Evolutionary conservation across 2,797 vertebrate genomes (phyloP).

Genomic region (Molossus alvarezi): DNA sequence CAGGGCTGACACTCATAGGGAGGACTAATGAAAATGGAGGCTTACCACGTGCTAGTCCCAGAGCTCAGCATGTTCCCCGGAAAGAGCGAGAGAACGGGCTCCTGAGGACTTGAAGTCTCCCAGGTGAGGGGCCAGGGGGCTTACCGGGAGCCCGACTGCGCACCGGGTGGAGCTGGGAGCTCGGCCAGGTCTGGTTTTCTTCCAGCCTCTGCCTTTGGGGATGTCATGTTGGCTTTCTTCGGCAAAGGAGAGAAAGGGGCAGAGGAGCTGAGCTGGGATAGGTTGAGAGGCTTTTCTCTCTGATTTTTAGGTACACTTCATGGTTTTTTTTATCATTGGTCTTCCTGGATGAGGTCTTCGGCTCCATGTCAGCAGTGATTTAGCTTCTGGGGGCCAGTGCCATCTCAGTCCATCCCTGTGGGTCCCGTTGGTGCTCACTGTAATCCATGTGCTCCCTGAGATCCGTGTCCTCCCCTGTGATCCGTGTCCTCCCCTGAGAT

Average conservation of each 20-base stretch:
- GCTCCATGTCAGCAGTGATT: not conserved
- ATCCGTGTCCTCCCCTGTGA: not conserved
- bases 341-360: not conserved
- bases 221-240: not conserved
- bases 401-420: rapidly evolving
- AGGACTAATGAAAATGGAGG: not conserved
- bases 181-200: not conserved
- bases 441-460: no score
- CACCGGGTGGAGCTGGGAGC: not conserved
- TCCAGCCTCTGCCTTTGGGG: not conserved
- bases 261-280: no score
- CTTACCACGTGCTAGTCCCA: rapidly evolving
- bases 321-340: not conserved
- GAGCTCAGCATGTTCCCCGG: not conserved
- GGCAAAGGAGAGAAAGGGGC: not conserved
- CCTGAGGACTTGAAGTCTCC: not conserved
- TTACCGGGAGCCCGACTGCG: not conserved
- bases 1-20: not conserved
- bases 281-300: no score
- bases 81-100: not conserved
- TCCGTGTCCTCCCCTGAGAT: no score
- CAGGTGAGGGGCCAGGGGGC: not conserved
- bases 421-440: rapidly evolving
- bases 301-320: not conserved
- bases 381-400: not conserved